Percentiles rank a stretch among this genome's conserved stretches.
Conservation (phyloP, 92 coral and sea anemone genomes). For the Blastomussa wellsi region DNA sequence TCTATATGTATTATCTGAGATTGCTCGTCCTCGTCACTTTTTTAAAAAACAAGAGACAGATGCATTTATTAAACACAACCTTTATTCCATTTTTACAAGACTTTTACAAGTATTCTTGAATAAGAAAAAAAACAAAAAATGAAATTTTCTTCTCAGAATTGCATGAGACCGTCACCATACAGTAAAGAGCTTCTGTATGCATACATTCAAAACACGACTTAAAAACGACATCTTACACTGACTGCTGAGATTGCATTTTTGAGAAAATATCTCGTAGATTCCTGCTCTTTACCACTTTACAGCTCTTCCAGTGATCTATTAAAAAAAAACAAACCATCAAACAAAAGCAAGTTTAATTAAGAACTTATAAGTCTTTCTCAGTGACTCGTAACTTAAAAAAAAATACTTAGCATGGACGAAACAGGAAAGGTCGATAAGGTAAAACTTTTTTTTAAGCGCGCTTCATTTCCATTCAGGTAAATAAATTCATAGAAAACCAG, state of each 20-base stretch:
- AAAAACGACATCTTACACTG: constrained; percentile 11
- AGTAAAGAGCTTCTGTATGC: neutral
- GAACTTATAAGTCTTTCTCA: neutral
- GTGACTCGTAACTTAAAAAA: neutral
- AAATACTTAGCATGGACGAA: too few species aligned
- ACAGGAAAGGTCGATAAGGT: too few species aligned
- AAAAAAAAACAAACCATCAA: neutral
- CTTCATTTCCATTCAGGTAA: too few species aligned
- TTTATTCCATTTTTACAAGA: neutral
- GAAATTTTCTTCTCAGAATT: too few species aligned
- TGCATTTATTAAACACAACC: neutral
- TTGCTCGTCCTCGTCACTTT: neutral
- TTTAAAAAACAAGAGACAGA: neutral
- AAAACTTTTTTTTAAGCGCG: too few species aligned
- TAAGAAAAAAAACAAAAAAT: too few species aligned
- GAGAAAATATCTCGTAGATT: neutral
- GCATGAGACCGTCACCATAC: too few species aligned
- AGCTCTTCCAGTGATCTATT: constrained; percentile 34
- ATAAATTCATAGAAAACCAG: too few species aligned
- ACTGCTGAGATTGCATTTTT: neutral
- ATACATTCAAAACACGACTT: too few species aligned
- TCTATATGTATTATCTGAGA: neutral
- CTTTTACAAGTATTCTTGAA: too few species aligned
- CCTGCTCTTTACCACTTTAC: constrained; percentile 15
- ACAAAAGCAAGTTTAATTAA: neutral